Evolutionary conservation across 2,113 vertebrate species (phyloP).

Genomic region (Anguilla japonica): DNA sequence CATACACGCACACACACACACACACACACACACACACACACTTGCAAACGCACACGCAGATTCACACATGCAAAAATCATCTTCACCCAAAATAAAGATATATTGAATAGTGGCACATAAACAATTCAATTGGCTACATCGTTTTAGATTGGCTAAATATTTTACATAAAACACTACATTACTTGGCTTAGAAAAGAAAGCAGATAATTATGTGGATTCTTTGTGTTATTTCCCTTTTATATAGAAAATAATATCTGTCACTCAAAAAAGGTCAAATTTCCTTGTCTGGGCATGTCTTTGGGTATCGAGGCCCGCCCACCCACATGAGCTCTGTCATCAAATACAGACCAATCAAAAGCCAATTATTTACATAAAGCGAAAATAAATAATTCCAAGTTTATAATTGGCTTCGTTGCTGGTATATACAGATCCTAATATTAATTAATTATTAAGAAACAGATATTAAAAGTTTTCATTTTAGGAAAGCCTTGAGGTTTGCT

Average conservation of each 20-base stretch:
- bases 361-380: not conserved
- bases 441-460: not conserved
- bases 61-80: not conserved
- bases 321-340: not conserved
- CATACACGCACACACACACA: conserved; percentile 2
- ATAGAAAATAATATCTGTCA: not conserved
- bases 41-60: conserved; percentile 11
- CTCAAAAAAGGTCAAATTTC: not conserved
- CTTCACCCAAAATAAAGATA: conserved; percentile 23
- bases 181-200: not conserved
- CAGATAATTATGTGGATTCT: not conserved
- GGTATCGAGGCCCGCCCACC: not conserved
- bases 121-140: conserved; percentile 18
- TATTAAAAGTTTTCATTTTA: not conserved
- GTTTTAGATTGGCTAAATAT: not conserved
- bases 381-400: not conserved
- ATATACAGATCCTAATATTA: not conserved
- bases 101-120: not conserved
- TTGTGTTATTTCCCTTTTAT: not conserved
- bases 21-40: conserved; percentile 15
- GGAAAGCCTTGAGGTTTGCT: not conserved
- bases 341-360: not conserved
- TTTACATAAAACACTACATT: conserved; percentile 24
- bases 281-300: not conserved
- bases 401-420: not conserved